These are phyloP conservation scores for Typhlichthys subterraneus DNA, from an alignment of 2,797 vertebrate species.

Conservation along the genomic window DNA sequence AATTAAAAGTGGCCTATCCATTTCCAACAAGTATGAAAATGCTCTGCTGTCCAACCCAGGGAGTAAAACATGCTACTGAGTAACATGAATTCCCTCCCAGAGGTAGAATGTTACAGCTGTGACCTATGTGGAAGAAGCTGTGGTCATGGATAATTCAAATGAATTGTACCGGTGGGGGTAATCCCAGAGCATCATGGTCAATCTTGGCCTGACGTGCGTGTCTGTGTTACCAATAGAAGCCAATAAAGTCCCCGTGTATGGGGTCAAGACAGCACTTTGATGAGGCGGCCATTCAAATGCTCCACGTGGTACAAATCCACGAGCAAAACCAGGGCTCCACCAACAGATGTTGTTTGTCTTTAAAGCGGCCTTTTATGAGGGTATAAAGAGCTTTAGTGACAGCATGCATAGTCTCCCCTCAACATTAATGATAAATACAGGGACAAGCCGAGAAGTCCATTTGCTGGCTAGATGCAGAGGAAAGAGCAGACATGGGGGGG, in stretches of 20 bases:
- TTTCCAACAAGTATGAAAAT: conserved; percentile 37
- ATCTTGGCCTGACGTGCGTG: background rate
- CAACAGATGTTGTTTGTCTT: conserved; percentile 25
- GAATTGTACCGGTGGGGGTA: conserved; percentile 19
- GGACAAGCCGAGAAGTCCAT: conserved; percentile 19
- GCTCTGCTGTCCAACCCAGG: conserved; percentile 15
- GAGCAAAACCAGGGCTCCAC: background rate
- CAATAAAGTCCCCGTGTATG: background rate
- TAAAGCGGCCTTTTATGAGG: conserved; percentile 27
- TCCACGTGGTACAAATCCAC: no score
- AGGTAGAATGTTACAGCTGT: conserved; percentile 26
- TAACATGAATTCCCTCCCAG: conserved; percentile 33
- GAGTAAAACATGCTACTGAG: conserved; percentile 31
- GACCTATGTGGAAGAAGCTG: conserved; percentile 31
- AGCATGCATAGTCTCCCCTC: conserved; percentile 15
- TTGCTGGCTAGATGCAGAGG: conserved; percentile 13
- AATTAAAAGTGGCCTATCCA: no score
- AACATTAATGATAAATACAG: conserved; percentile 49
- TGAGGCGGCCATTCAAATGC: conserved; percentile 37
- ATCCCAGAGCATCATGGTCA: conserved; percentile 22
- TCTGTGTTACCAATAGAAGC: background rate
- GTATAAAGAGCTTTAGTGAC: conserved; percentile 30
- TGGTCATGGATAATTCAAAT: conserved; percentile 22
- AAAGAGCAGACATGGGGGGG: background rate
- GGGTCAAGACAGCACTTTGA: conserved; percentile 7